Evolutionary conservation across 1,140 invertebrate genomes (phyloP).

Genomic region (Aricia agestis): DNA sequence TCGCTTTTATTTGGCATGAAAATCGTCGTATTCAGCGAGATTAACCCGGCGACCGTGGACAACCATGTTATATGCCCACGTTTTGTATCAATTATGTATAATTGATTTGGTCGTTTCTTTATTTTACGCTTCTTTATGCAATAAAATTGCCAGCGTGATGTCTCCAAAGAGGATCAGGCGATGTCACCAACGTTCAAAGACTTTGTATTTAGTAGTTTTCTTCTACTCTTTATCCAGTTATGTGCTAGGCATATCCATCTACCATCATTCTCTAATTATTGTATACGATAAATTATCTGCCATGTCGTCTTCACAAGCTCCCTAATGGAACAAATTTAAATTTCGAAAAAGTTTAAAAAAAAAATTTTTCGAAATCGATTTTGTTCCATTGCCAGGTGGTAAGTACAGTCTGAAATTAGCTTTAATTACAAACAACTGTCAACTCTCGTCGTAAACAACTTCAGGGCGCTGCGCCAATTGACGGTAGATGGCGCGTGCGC

Average conservation of each 20-base stretch:
- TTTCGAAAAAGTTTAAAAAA: too few species aligned
- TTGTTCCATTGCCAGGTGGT: not conserved
- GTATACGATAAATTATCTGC: too few species aligned
- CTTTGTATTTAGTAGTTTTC: too few species aligned
- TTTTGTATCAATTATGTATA: slow-evolving; percentile 4
- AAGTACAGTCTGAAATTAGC: not conserved
- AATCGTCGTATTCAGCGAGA: slow-evolving; percentile 4
- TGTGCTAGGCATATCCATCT: too few species aligned
- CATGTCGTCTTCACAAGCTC: too few species aligned
- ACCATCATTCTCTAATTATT: too few species aligned
- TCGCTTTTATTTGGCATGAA: slow-evolving; percentile 10
- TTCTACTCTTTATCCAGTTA: too few species aligned
- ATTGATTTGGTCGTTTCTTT: not conserved
- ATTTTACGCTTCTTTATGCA: not conserved
- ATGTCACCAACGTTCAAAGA: too few species aligned
- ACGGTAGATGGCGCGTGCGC: slow-evolving; percentile 58
- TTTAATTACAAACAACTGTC: slow-evolving; percentile 6
- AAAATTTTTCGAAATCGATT: not conserved
- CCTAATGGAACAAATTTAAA: too few species aligned
- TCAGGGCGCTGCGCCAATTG: slow-evolving; percentile 59
- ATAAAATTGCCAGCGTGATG: not conserved
- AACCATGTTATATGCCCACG: slow-evolving; percentile 7
- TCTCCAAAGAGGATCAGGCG: not conserved
- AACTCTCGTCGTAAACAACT: slow-evolving; percentile 19
- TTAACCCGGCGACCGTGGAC: not conserved